Conservation (phyloP, 2,888 invertebrate species). For the Argynnis bischoffii region DNA sequence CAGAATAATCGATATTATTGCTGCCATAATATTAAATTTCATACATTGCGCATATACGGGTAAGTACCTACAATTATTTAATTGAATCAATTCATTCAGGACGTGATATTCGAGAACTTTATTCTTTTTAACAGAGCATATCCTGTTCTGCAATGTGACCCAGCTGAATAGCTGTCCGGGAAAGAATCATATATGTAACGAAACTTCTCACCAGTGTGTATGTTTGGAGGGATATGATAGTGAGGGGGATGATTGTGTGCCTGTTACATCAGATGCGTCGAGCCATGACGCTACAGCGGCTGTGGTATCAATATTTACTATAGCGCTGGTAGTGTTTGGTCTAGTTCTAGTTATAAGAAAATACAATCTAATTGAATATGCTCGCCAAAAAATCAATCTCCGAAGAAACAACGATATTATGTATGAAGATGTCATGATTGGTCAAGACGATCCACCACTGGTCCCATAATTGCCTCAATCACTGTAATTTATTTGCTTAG, state of each 20-base stretch:
- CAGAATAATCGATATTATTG: constrained; percentile 57
- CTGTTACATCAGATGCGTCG: constrained; percentile 34
- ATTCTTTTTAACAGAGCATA: constrained; percentile 79
- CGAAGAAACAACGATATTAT: constrained; percentile 71
- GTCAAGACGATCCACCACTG: constrained; percentile 77
- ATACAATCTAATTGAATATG: constrained; percentile 71
- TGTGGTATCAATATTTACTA: constrained; percentile 65
- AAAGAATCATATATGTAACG: constrained; percentile 60
- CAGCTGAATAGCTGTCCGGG: constrained; percentile 55
- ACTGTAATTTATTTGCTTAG: constrained; percentile 32
- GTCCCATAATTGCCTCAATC: constrained; percentile 59
- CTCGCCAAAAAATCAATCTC: constrained; percentile 65
- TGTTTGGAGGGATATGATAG: constrained; percentile 58
- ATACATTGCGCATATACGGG: constrained; percentile 63
- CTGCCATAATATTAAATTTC: constrained; percentile 61
- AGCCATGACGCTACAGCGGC: constrained; percentile 58
- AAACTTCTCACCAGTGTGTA: constrained; percentile 52
- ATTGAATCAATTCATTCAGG: constrained; percentile 76
- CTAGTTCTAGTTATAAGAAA: constrained; percentile 70
- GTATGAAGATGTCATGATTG: constrained; percentile 82
- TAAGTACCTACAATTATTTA: constrained; percentile 77
- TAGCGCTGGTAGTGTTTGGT: constrained; percentile 66
- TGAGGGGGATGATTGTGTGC: constrained; percentile 57
- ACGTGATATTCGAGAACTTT: constrained; percentile 61
- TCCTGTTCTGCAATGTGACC: constrained; percentile 73